Percentiles rank a stretch among this genome's conserved stretches.
Conservation (phyloP, 2,888 invertebrate species). For the Ophion costatus region DNA sequence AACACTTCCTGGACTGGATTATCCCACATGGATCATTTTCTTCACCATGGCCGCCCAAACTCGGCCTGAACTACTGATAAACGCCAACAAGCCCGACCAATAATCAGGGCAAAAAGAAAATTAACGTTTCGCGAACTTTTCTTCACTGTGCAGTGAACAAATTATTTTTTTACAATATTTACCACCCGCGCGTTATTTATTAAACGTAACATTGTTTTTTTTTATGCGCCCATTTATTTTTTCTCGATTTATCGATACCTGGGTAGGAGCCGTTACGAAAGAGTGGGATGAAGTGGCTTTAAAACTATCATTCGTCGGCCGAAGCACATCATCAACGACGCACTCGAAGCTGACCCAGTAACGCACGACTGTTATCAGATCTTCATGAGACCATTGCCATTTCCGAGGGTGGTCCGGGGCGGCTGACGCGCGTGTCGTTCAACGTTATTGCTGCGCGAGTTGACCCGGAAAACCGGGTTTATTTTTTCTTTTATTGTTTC, state of each 20-base stretch:
- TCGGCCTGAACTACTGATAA: not conserved
- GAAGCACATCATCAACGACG: conserved; percentile 36
- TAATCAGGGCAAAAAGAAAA: not conserved
- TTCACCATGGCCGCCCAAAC: not conserved
- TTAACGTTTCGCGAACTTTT: not conserved
- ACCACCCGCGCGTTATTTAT: not conserved
- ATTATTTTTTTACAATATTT: not conserved
- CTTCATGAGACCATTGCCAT: conserved; percentile 55
- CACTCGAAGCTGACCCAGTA: conserved; percentile 41
- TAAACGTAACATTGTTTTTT: not conserved
- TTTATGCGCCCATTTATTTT: not conserved
- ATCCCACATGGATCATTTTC: not conserved
- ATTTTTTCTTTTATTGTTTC: conserved; percentile 19
- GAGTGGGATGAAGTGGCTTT: not conserved
- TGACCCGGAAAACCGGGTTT: conserved; percentile 47
- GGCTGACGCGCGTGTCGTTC: conserved; percentile 52
- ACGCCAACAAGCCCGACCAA: not conserved
- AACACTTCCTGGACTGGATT: not conserved
- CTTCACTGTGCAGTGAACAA: not conserved
- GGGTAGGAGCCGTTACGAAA: not conserved
- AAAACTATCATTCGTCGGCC: conserved; percentile 32
- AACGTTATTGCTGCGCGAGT: conserved; percentile 35
- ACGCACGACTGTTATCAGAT: conserved; percentile 52
- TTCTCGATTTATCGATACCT: not conserved
- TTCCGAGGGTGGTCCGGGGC: conserved; percentile 45